Evolutionary conservation across 2,797 vertebrate genomes (phyloP).

Genomic region (Pantherophis alleghaniensis): DNA sequence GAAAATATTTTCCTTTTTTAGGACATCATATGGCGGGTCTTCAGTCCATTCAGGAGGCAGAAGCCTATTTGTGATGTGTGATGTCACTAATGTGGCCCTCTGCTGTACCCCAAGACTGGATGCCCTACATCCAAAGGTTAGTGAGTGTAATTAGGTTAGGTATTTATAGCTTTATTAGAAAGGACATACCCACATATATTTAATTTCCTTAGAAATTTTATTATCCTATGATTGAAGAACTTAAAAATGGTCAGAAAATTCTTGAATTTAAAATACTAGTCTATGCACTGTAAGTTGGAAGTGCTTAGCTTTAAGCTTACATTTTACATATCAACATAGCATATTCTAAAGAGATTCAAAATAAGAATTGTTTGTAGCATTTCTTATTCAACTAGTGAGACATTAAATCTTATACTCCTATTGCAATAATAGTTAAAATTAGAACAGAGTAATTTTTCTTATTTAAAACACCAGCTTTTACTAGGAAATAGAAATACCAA

Average conservation of each 20-base stretch:
- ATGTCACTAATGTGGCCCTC: constrained; percentile 25
- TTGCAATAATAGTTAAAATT: background rate
- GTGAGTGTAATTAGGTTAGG: constrained; percentile 29
- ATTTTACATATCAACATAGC: background rate
- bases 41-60: constrained; percentile 28
- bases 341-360: background rate
- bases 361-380: background rate
- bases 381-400: background rate
- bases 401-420: background rate
- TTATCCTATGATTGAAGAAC: background rate
- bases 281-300: background rate
- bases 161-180: background rate
- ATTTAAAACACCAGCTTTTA: background rate
- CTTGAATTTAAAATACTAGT: constrained; percentile 1
- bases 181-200: background rate
- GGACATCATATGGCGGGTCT: constrained; percentile 21
- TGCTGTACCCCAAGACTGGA: constrained; percentile 26
- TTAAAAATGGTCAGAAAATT: background rate
- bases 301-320: background rate
- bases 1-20: constrained; percentile 39
- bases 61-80: constrained; percentile 33
- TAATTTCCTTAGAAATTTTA: background rate
- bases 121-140: constrained; percentile 34
- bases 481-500: background rate
- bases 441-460: background rate